phyloP scores from a whole-genome alignment of 2,797 vertebrate genomes.

The Notamacropus eugenii region DNA sequence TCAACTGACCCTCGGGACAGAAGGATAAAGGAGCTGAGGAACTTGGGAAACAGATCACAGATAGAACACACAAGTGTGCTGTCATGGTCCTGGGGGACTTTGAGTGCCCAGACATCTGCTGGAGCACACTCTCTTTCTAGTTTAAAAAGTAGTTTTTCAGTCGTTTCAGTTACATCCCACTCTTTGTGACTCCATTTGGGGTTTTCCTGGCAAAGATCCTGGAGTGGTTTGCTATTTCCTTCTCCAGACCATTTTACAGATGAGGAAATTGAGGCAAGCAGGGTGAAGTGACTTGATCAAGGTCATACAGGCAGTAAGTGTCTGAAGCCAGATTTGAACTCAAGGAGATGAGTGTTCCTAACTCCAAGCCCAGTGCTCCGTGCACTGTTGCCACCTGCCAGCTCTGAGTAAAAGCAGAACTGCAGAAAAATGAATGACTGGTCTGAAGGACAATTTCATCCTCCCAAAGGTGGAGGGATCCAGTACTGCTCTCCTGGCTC shows the following conservation, averaged over 20 bases:
- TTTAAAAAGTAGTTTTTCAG: background rate
- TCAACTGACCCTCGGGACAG: background rate
- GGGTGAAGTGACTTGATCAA: background rate
- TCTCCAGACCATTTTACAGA: background rate
- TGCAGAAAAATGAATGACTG: background rate
- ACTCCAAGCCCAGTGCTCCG: background rate
- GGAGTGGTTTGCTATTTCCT: background rate
- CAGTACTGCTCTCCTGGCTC: background rate
- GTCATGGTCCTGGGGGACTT: background rate
- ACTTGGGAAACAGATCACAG: background rate
- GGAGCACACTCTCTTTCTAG: background rate
- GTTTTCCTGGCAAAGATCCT: background rate
- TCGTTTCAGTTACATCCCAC: background rate
- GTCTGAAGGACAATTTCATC: background rate
- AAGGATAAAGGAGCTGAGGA: background rate
- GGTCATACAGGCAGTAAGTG: background rate
- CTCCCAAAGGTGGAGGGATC: background rate
- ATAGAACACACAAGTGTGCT: background rate
- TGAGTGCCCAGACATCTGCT: background rate
- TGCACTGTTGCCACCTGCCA: background rate
- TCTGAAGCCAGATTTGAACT: background rate
- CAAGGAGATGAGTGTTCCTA: background rate
- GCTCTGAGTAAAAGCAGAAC: background rate
- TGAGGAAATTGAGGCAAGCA: background rate
- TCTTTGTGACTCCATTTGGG: background rate